phyloP scores from a whole-genome alignment of 2,797 vertebrate species.

The Chelonia mydas region DNA sequence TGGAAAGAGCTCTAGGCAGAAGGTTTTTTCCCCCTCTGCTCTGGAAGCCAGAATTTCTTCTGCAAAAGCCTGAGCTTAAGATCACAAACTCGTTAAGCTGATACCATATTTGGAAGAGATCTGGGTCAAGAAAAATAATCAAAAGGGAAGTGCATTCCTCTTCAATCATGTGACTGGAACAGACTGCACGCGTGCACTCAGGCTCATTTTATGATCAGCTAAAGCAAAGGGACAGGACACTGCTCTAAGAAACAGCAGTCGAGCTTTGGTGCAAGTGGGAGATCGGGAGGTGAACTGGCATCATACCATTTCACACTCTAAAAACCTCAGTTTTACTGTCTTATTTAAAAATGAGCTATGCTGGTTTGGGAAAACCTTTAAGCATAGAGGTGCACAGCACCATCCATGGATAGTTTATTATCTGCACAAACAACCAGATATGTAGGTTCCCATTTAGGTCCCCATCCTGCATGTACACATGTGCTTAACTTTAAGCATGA shows the following conservation, averaged over 20 bases:
- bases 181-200: not conserved
- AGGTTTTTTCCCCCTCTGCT: not conserved
- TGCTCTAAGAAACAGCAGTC: rapidly evolving
- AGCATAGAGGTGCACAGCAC: not conserved
- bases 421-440: not conserved
- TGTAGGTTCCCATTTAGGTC: rapidly evolving
- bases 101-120: constrained; percentile 77
- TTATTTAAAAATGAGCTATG: not conserved
- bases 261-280: not conserved
- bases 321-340: not conserved
- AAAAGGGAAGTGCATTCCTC: constrained; percentile 75
- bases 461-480: not conserved
- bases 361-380: not conserved
- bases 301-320: rapidly evolving
- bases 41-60: constrained; percentile 66
- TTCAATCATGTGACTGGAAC: constrained; percentile 55
- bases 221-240: rapidly evolving
- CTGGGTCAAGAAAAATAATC: constrained; percentile 79
- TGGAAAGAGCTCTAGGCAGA: not conserved
- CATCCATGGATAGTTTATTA: rapidly evolving
- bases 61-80: constrained; percentile 56
- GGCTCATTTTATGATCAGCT: rapidly evolving
- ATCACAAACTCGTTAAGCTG: constrained; percentile 72
- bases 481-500: not conserved
- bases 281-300: not conserved